Percentiles rank a stretch among this genome's conserved stretches.
Evolutionary conservation across 2,888 invertebrate genomes (phyloP).

Genomic region (Loripinus fragilis): DNA sequence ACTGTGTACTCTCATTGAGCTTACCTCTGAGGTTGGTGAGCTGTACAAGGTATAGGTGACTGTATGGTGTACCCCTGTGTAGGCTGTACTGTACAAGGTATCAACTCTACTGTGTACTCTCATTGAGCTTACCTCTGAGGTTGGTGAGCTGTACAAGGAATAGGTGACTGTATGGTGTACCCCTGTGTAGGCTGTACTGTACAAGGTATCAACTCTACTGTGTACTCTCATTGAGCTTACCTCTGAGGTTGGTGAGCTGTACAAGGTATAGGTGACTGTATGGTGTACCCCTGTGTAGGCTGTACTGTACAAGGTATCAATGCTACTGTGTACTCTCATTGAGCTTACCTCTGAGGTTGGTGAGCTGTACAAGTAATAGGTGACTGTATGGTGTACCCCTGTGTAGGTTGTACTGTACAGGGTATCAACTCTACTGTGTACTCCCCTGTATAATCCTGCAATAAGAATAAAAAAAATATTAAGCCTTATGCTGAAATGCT

Average conservation of each 20-base stretch:
- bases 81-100: conserved; percentile 82
- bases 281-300: conserved; percentile 72
- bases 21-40: conserved; percentile 78
- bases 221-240: conserved; percentile 80
- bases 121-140: conserved; percentile 79
- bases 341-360: conserved; percentile 75
- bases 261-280: conserved; percentile 73
- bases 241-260: conserved; percentile 78
- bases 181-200: conserved; percentile 76
- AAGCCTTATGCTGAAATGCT: no score
- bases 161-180: conserved; percentile 65
- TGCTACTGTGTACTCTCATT: conserved; percentile 81
- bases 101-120: conserved; percentile 80
- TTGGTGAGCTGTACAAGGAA: conserved; percentile 79
- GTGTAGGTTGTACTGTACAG: conserved; percentile 79
- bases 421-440: conserved; percentile 82
- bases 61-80: conserved; percentile 72
- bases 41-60: conserved; percentile 75
- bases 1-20: conserved; percentile 80
- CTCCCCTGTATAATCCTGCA: conserved; percentile 82
- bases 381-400: conserved; percentile 68
- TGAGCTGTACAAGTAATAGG: conserved; percentile 79
- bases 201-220: conserved; percentile 82
- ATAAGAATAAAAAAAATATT: no score
- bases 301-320: conserved; percentile 82